These are phyloP conservation scores for Idaea biselata DNA, from an alignment of 2,888 invertebrate genomes.

Conservation along the genomic window DNA sequence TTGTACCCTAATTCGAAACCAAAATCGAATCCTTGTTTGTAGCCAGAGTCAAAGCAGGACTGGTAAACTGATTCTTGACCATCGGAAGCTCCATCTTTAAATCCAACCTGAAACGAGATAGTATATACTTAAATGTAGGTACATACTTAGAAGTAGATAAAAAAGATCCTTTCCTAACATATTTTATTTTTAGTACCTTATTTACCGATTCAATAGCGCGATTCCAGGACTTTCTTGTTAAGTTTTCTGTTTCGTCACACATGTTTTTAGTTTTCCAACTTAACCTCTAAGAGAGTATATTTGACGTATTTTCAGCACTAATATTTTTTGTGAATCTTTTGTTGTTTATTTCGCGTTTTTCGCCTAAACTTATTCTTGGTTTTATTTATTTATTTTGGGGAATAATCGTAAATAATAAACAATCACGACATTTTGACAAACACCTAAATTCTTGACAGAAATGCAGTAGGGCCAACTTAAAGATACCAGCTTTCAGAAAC, in stretches of 20 bases:
- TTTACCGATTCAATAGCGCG: slow-evolving; percentile 48
- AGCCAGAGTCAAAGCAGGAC: slow-evolving; percentile 85
- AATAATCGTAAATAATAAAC: background rate
- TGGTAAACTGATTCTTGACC: slow-evolving; percentile 84
- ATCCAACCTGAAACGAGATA: slow-evolving; percentile 81
- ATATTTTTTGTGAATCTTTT: no score
- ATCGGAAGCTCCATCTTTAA: slow-evolving; percentile 84
- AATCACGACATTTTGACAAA: background rate
- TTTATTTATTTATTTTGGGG: background rate
- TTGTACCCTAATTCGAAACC: slow-evolving; percentile 79
- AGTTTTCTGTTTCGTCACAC: slow-evolving; percentile 45
- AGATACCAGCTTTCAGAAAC: background rate
- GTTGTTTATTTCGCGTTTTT: no score
- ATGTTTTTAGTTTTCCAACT: slow-evolving; percentile 20
- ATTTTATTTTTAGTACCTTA: slow-evolving; percentile 40
- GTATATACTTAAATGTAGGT: slow-evolving; percentile 1
- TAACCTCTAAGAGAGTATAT: no score
- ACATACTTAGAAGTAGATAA: background rate
- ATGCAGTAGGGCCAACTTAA: background rate
- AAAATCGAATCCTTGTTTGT: slow-evolving; percentile 82
- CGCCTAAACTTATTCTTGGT: background rate
- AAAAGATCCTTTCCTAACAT: slow-evolving; percentile 4
- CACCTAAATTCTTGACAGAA: background rate
- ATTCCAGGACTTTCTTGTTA: slow-evolving; percentile 52
- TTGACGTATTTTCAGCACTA: no score